phyloP scores from a whole-genome alignment of 2,888 invertebrate genomes.

The Ryuthela nishihirai region DNA sequence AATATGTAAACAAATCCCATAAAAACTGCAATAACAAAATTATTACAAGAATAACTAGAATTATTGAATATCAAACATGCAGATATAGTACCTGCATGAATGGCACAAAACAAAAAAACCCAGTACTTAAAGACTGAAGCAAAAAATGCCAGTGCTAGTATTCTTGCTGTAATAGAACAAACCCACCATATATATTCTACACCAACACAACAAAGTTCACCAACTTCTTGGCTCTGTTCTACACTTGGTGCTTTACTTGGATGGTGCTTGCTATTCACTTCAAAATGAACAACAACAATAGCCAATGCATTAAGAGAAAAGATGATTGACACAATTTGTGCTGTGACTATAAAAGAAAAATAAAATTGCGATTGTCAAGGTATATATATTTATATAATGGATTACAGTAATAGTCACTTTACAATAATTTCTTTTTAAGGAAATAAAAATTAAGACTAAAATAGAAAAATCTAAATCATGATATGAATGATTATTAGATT shows the following conservation, averaged over 20 bases:
- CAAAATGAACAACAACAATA: conserved; percentile 76
- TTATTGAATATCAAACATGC: conserved; percentile 29
- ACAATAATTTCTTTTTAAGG: too few species aligned
- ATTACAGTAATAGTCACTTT: too few species aligned
- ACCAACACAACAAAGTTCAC: conserved; percentile 72
- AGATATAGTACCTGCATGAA: conserved; percentile 25
- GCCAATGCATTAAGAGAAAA: conserved; percentile 80
- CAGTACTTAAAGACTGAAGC: conserved; percentile 33
- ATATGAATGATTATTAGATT: too few species aligned
- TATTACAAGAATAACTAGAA: conserved; percentile 13
- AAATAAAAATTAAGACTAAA: too few species aligned
- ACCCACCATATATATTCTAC: conserved; percentile 67
- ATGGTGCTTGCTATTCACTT: conserved; percentile 56
- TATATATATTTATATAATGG: too few species aligned
- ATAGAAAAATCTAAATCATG: too few species aligned
- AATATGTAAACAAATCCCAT: conserved; percentile 37
- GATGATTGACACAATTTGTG: conserved; percentile 67
- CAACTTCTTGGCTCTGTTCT: conserved; percentile 66
- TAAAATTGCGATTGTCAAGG: too few species aligned
- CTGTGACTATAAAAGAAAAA: conserved; percentile 56
- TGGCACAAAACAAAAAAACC: conserved; percentile 33
- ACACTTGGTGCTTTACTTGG: conserved; percentile 67
- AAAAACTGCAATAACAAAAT: conserved; percentile 24
- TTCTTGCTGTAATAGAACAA: conserved; percentile 24
- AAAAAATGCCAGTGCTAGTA: conserved; percentile 32